phyloP scores from a whole-genome alignment of 2,797 vertebrate genomes.

The Enteromius treurensis region DNA sequence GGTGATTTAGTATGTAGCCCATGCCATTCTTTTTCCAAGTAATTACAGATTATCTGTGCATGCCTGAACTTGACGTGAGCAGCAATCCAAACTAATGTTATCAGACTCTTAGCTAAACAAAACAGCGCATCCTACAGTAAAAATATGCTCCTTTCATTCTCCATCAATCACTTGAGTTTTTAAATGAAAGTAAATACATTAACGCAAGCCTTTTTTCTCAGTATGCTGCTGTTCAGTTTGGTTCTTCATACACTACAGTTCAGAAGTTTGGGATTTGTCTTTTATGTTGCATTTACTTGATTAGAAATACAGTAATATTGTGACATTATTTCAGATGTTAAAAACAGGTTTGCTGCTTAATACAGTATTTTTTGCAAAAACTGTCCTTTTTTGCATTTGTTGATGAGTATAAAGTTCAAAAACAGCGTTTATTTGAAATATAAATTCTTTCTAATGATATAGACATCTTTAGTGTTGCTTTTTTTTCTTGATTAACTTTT shows the following conservation, averaged over 20 bases:
- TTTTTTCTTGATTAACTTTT: too few species aligned
- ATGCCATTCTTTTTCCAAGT: background rate
- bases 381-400: background rate
- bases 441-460: background rate
- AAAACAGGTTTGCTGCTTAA: background rate
- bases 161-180: background rate
- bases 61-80: conserved; percentile 54
- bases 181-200: background rate
- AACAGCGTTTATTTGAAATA: background rate
- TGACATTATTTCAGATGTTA: background rate
- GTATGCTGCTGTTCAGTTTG: background rate
- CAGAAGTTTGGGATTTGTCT: background rate
- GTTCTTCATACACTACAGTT: background rate
- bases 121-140: conserved; percentile 13
- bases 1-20: background rate
- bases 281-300: background rate
- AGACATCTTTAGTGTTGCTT: background rate
- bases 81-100: conserved; percentile 47
- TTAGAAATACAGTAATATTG: background rate
- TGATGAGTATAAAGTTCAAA: background rate
- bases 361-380: background rate
- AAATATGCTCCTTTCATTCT: background rate
- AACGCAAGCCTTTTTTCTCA: background rate
- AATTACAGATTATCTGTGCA: conserved; percentile 34
- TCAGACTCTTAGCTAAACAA: conserved; percentile 39